Conservation (phyloP, 1,140 invertebrate species). For the Mizuhopecten yessoensis region DNA sequence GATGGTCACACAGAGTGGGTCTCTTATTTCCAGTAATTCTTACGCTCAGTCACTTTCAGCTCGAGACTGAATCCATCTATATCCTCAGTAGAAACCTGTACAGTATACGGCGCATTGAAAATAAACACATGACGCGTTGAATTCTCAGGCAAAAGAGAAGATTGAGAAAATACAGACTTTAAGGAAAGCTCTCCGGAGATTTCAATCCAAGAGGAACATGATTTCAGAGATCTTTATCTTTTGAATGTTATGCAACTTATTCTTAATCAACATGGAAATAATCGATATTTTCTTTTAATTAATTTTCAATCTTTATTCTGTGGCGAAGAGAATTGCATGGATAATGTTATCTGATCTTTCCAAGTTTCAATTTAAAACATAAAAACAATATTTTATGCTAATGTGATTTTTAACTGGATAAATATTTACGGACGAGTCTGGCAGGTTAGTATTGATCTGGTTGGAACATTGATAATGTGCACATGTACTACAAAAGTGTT, state of each 20-base stretch:
- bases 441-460: no score
- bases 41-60: no score
- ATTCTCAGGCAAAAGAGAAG: background rate
- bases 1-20: no score
- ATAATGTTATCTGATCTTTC: background rate
- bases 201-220: background rate
- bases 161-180: background rate
- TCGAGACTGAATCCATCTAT: no score
- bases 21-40: no score
- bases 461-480: no score
- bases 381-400: background rate
- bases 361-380: background rate
- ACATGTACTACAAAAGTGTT: no score
- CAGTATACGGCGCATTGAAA: no score
- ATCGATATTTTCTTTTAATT: conserved; percentile 1
- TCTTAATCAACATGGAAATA: background rate
- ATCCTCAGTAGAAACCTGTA: no score
- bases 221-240: background rate
- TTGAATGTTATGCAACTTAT: background rate
- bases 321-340: background rate
- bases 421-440: no score
- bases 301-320: background rate
- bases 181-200: background rate
- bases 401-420: background rate
- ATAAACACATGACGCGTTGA: background rate